Conservation (phyloP, 2,888 invertebrate species). For the Caenorhabditis sp. region DNA sequence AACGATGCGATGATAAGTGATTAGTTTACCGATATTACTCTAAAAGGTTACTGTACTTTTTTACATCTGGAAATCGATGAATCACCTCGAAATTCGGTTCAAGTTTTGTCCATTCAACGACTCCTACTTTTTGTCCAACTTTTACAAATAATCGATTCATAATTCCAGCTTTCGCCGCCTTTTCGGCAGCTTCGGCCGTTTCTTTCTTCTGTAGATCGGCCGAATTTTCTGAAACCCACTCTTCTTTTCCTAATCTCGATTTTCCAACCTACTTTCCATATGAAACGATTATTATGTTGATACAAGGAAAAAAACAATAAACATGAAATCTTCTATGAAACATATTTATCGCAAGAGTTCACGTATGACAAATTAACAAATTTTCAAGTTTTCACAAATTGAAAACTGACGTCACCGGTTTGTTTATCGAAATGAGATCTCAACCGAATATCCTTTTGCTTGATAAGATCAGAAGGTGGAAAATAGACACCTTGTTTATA, state of each 20-base stretch:
- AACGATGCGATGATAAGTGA: conserved; percentile 27
- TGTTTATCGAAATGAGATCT: conserved; percentile 18
- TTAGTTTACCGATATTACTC: conserved; percentile 32
- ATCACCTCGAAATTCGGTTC: conserved; percentile 20
- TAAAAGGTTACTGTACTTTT: conserved; percentile 4
- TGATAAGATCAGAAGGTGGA: conserved; percentile 25
- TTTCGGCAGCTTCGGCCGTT: conserved; percentile 19
- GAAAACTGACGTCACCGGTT: conserved; percentile 37
- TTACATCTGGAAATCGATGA: no score
- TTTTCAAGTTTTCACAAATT: conserved; percentile 29
- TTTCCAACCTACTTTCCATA: background rate
- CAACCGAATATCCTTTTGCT: conserved; percentile 14
- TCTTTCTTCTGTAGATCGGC: conserved; percentile 11
- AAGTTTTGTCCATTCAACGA: conserved; percentile 26
- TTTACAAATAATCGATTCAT: conserved; percentile 14
- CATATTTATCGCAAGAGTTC: no score
- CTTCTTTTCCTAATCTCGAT: background rate
- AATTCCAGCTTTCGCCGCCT: conserved; percentile 19
- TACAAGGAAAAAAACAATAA: background rate
- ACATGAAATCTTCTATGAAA: no score
- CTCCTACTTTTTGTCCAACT: conserved; percentile 21
- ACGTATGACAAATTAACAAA: conserved; percentile 5
- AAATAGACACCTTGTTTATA: conserved; percentile 63
- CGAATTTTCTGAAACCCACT: background rate
- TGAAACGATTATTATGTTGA: background rate